These are phyloP conservation scores for Tauraco hartlaubi DNA, from an alignment of 2,797 vertebrate genomes.

Conservation along the genomic window DNA sequence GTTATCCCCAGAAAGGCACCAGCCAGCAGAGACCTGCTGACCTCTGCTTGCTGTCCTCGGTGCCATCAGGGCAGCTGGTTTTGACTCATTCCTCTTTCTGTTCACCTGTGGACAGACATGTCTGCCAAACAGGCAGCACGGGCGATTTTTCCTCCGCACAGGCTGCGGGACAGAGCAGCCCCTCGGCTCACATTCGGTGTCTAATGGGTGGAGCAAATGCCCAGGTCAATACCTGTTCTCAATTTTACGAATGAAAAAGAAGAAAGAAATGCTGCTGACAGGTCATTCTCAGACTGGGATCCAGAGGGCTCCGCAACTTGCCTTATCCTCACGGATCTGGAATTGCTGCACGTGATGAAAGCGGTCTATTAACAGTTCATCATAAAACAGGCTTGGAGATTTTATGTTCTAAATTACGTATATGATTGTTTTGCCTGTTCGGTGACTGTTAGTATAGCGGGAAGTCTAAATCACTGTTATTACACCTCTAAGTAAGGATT, in stretches of 20 bases:
- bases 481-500: neutral
- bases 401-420: slow-evolving; percentile 18
- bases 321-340: neutral
- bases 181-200: rapidly evolving
- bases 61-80: neutral
- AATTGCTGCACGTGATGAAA: neutral
- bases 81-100: neutral
- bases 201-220: neutral
- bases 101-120: neutral
- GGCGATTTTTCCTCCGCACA: neutral
- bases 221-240: neutral
- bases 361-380: neutral
- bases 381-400: neutral
- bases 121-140: neutral
- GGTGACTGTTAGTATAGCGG: neutral
- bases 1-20: neutral
- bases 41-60: neutral
- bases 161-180: neutral
- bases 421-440: neutral
- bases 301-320: neutral
- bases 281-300: neutral
- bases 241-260: neutral
- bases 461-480: neutral
- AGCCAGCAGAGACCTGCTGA: neutral
- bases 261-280: neutral